Evolutionary conservation across 2,113 vertebrate genomes (phyloP).

Genomic region (Oreochromis spilurus): DNA sequence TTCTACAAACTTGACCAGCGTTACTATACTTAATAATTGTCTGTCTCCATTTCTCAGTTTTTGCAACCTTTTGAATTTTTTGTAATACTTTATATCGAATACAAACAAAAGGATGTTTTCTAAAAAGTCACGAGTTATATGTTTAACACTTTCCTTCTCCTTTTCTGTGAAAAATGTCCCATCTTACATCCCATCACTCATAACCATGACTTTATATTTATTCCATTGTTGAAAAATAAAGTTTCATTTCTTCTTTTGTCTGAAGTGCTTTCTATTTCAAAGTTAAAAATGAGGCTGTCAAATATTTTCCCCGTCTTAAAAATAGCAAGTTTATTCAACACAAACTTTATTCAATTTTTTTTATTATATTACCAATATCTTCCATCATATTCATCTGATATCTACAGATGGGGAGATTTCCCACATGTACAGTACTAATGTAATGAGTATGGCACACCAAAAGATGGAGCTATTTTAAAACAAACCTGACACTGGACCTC

Average conservation of each 20-base stretch:
- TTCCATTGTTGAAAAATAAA: neutral
- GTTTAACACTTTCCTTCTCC: neutral
- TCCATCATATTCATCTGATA: neutral
- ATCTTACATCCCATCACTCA: neutral
- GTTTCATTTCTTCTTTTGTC: conserved; percentile 23
- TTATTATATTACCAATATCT: neutral
- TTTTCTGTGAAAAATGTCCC: neutral
- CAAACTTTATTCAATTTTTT: neutral
- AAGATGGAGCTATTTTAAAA: conserved; percentile 56
- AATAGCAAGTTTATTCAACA: neutral
- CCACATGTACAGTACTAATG: conserved; percentile 31
- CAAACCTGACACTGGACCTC: neutral
- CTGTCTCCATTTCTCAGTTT: neutral
- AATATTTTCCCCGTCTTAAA: neutral
- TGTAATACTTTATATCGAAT: neutral
- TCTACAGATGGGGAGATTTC: neutral
- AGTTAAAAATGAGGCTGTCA: neutral
- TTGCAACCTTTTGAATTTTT: neutral
- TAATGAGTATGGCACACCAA: conserved; percentile 30
- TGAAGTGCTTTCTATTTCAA: neutral
- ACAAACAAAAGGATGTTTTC: neutral
- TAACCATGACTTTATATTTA: neutral
- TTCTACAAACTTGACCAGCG: neutral
- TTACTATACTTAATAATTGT: neutral
- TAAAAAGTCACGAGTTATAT: neutral